phyloP scores from a whole-genome alignment of 2,113 vertebrate genomes.

The Petrocephalus microphthalmus region DNA sequence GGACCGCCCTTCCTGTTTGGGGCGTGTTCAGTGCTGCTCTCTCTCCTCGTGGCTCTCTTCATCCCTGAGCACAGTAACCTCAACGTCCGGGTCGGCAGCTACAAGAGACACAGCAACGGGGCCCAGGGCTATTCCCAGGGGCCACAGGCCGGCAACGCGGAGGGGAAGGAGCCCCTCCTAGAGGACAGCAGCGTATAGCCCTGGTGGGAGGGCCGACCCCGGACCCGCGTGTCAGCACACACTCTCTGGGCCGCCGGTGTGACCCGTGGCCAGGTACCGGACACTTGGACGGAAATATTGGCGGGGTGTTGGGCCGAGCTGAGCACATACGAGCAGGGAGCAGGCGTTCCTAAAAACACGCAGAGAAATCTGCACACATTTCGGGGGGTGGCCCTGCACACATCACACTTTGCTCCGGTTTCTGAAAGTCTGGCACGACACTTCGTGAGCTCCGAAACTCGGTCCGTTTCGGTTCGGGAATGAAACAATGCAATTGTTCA shows the following conservation, averaged over 20 bases:
- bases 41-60: conserved; percentile 83
- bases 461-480: not conserved
- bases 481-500: not conserved
- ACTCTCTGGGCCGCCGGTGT: not conserved
- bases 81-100: conserved; percentile 65
- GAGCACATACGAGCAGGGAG: not conserved
- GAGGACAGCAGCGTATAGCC: conserved; percentile 85
- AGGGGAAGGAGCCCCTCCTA: conserved; percentile 82
- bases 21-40: conserved; percentile 82
- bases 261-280: not conserved
- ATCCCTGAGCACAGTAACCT: conserved; percentile 79
- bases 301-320: not conserved
- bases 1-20: conserved; percentile 89
- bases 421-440: not conserved
- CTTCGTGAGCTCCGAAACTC: not conserved
- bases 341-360: not conserved
- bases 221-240: not conserved
- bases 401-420: not conserved
- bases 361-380: not conserved
- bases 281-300: not conserved
- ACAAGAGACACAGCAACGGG: conserved; percentile 79
- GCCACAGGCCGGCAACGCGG: conserved; percentile 67
- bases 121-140: conserved; percentile 75
- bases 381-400: not conserved
- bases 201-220: conserved; percentile 21